These are phyloP conservation scores for Tamandua tetradactyla DNA, from an alignment of 2,797 vertebrate species.

Conservation along the genomic window DNA sequence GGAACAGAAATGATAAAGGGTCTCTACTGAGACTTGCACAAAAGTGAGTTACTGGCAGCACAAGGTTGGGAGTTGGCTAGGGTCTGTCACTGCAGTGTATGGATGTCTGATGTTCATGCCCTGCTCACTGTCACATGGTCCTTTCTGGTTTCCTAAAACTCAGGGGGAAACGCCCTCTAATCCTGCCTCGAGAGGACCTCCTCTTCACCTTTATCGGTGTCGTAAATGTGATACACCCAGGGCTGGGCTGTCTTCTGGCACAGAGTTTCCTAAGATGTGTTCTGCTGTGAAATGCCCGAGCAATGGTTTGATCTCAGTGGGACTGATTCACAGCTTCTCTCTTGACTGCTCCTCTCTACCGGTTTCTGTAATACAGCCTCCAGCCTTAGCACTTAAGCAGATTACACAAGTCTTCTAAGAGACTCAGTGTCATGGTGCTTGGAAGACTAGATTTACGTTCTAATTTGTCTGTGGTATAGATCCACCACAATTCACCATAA, in stretches of 20 bases:
- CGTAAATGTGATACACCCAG: not conserved
- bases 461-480: not conserved
- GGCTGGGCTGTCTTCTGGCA: not conserved
- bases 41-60: not conserved
- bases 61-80: not conserved
- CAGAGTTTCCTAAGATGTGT: not conserved
- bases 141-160: not conserved
- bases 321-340: conserved; percentile 40
- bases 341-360: conserved; percentile 45
- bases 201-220: not conserved
- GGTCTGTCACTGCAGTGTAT: not conserved
- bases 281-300: not conserved
- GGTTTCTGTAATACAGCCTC: conserved; percentile 54
- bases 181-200: not conserved
- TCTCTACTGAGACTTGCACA: too few species aligned
- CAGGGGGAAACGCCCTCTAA: not conserved
- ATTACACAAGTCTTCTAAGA: conserved; percentile 41
- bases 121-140: not conserved
- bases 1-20: too few species aligned
- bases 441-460: too few species aligned
- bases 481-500: not conserved
- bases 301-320: not conserved
- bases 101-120: not conserved
- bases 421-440: not conserved
- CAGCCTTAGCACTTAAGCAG: conserved; percentile 35